phyloP scores from a whole-genome alignment of 2,113 vertebrate species.

The Oncorhynchus mykiss region DNA sequence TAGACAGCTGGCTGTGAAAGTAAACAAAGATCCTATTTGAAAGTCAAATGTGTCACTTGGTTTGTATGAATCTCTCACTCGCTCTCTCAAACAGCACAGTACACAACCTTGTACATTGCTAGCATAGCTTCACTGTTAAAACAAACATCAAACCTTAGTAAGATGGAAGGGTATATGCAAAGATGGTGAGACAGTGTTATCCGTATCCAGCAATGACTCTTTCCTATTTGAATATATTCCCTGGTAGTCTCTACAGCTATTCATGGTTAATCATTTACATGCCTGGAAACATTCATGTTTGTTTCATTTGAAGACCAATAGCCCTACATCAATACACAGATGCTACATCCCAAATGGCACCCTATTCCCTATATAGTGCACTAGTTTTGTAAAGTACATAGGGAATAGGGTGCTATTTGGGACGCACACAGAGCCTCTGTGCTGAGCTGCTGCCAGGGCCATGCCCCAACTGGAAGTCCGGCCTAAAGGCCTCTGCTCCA shows the following conservation, averaged over 20 bases:
- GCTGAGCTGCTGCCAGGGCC: neutral
- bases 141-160: neutral
- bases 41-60: conserved; percentile 34
- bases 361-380: neutral
- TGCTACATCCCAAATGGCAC: too few relatives aligned
- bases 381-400: neutral
- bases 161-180: neutral
- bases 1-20: conserved; percentile 8
- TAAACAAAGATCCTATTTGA: conserved; percentile 23
- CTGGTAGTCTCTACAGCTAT: neutral
- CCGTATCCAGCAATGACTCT: neutral
- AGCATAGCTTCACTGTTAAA: neutral
- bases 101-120: neutral
- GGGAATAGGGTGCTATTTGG: neutral
- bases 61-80: neutral
- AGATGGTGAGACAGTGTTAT: neutral
- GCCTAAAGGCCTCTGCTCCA: neutral
- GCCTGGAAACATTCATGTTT: conserved; percentile 5
- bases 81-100: neutral
- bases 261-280: neutral
- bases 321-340: neutral
- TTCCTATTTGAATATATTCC: neutral
- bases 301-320: neutral
- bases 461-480: neutral
- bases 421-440: neutral